A percentile compares a stretch with the other conserved stretches of the same genome.
Evolutionary conservation across 64 coral and sea anemone species (phyloP).

Genomic region (Stylophora pistillata): DNA sequence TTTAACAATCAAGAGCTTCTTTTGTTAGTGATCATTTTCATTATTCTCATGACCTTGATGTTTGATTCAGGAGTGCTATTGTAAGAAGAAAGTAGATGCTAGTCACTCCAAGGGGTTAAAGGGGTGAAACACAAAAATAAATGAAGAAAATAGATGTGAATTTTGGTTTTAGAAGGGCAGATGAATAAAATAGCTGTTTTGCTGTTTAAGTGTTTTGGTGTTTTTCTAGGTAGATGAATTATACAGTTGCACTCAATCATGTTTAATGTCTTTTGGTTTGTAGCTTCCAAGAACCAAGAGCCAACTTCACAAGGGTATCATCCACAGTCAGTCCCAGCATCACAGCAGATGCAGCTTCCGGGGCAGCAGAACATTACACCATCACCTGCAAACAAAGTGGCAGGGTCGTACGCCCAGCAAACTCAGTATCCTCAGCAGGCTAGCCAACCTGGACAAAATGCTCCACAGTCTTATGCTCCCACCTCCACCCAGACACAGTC

Average conservation of each 20-base stretch:
- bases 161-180: no score
- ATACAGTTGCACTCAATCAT: background rate
- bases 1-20: no score
- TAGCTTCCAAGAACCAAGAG: slow-evolving; percentile 10
- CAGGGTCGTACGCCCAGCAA: slow-evolving; percentile 47
- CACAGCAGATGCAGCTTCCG: slow-evolving; percentile 21
- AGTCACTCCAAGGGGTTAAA: no score
- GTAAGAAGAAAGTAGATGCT: no score
- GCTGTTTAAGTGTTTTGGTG: no score
- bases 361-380: slow-evolving; percentile 37
- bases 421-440: slow-evolving; percentile 61
- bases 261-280: background rate
- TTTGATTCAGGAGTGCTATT: no score
- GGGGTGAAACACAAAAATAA: no score
- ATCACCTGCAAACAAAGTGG: slow-evolving; percentile 31
- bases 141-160: no score
- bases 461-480: slow-evolving; percentile 50
- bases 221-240: no score
- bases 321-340: background rate
- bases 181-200: no score
- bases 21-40: no score
- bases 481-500: slow-evolving; percentile 54
- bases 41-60: no score
- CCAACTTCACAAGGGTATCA: slow-evolving; percentile 34
- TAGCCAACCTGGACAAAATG: background rate